These are phyloP conservation scores for Peromyscus nudipes DNA, from an alignment of 2,797 vertebrate species.

Conservation along the genomic window DNA sequence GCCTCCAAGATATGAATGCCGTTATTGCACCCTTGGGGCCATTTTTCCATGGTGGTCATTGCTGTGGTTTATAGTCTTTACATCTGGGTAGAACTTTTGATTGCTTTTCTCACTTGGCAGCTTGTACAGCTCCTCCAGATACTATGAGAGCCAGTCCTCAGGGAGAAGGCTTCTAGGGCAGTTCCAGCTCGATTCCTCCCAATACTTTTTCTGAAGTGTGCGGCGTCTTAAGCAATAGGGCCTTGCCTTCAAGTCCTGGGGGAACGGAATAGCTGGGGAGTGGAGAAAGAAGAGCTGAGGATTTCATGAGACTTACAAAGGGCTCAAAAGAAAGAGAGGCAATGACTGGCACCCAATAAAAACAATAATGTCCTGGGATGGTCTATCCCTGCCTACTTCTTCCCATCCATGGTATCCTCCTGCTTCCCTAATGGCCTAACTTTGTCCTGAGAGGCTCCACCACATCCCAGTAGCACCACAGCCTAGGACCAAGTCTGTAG, in stretches of 20 bases:
- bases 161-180: not conserved
- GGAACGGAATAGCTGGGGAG: not conserved
- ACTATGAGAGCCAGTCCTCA: not conserved
- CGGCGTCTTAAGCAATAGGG: not conserved
- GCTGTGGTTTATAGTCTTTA: not conserved
- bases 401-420: not conserved
- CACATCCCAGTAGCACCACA: not conserved
- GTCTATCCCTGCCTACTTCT: not conserved
- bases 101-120: not conserved
- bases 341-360: not conserved
- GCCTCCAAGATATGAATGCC: not conserved
- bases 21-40: not conserved
- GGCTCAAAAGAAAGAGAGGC: not conserved
- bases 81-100: not conserved
- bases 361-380: not conserved
- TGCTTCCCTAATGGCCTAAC: not conserved
- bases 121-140: not conserved
- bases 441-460: not conserved
- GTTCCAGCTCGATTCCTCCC: not conserved
- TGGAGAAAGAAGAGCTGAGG: not conserved
- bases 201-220: not conserved
- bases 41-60: not conserved
- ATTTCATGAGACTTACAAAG: not conserved
- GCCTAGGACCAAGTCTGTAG: not conserved
- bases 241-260: not conserved